These are phyloP conservation scores for Apeltes quadracus DNA, from an alignment of 2,113 vertebrate genomes.

Conservation along the genomic window DNA sequence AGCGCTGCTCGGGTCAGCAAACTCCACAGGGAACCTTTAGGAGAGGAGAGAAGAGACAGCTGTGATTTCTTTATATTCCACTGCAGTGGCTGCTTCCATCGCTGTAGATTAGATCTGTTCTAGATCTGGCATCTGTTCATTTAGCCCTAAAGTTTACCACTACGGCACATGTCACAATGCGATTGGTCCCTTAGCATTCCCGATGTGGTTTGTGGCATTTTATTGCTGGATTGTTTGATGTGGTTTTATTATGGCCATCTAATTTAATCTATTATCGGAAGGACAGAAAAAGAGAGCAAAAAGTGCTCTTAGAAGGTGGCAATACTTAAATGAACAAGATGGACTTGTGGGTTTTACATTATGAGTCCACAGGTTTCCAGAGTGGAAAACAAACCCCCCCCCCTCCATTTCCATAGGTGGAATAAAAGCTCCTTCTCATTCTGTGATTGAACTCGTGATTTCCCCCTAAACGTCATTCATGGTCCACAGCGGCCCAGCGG, in stretches of 20 bases:
- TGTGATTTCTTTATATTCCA: background rate
- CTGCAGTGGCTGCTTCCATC: background rate
- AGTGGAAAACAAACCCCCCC: background rate
- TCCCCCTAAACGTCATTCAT: no score
- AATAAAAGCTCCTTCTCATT: conserved; percentile 9
- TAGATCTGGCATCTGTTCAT: background rate
- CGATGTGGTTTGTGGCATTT: background rate
- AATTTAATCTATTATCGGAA: background rate
- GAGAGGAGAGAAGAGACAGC: background rate
- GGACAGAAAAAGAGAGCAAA: background rate
- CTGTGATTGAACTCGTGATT: background rate
- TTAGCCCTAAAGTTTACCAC: background rate
- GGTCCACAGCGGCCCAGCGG: no score
- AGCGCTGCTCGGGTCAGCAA: background rate
- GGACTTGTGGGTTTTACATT: background rate
- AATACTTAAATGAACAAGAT: background rate
- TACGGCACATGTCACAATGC: background rate
- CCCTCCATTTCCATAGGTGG: background rate
- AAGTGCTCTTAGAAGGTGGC: background rate
- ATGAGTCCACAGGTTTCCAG: background rate
- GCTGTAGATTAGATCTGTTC: background rate
- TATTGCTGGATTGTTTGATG: background rate
- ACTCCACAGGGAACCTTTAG: background rate
- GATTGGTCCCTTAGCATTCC: background rate
- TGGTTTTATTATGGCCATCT: background rate